phyloP scores from a whole-genome alignment of 2,888 invertebrate genomes.

The Dryococelus australis region DNA sequence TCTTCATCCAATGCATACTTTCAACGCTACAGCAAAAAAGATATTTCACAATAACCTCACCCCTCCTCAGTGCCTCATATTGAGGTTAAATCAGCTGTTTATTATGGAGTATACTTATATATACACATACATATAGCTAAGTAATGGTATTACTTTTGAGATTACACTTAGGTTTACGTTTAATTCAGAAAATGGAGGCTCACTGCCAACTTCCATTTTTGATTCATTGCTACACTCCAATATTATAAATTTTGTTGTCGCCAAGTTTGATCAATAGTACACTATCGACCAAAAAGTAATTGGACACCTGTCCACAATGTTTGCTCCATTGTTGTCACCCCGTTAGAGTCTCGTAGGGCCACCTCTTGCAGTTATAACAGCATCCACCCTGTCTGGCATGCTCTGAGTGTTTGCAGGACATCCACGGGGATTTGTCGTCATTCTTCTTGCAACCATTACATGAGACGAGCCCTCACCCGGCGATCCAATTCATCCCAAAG shows the following conservation, averaged over 20 bases:
- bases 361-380: too few relatives aligned
- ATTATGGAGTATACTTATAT: not conserved
- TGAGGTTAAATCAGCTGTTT: not conserved
- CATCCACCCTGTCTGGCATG: too few relatives aligned
- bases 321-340: too few relatives aligned
- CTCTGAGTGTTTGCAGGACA: too few relatives aligned
- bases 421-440: too few relatives aligned
- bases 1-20: not conserved
- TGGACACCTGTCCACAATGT: too few relatives aligned
- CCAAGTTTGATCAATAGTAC: not conserved
- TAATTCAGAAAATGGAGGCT: not conserved
- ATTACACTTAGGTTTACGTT: not conserved
- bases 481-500: too few relatives aligned
- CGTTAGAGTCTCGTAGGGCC: too few relatives aligned
- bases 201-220: not conserved
- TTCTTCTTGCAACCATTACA: too few relatives aligned
- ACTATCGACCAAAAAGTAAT: too few relatives aligned
- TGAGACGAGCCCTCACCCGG: too few relatives aligned
- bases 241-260: not conserved
- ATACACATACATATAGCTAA: not conserved
- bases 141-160: not conserved
- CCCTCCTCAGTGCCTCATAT: not conserved
- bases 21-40: not conserved
- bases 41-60: not conserved
- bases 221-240: not conserved